These are phyloP conservation scores for Mustela lutreola DNA, from an alignment of 2,113 vertebrate genomes.

Conservation along the genomic window DNA sequence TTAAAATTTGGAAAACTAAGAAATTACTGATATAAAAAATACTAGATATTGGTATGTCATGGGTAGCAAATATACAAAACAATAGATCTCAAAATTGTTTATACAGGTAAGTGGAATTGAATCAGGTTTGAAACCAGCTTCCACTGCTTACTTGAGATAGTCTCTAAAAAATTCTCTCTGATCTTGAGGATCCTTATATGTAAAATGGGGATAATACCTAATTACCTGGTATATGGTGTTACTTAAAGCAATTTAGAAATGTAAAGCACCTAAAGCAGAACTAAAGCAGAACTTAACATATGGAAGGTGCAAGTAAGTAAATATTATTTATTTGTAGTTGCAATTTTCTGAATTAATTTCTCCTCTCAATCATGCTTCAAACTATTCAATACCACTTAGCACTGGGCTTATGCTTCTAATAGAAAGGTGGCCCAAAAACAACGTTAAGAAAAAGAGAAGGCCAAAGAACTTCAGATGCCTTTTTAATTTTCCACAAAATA, in stretches of 20 bases:
- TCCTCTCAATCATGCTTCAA: not conserved
- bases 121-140: not conserved
- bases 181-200: not conserved
- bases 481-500: constrained; percentile 3
- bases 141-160: not conserved
- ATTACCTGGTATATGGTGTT: not conserved
- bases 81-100: not conserved
- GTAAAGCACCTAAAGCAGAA: not conserved
- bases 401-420: not conserved
- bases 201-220: not conserved
- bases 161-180: not conserved
- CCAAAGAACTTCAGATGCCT: not conserved
- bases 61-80: not conserved
- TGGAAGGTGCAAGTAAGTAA: not conserved
- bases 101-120: not conserved
- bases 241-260: not conserved
- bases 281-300: not conserved
- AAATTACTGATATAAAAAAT: not conserved
- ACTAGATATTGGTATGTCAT: not conserved
- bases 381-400: not conserved
- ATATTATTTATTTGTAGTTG: not conserved
- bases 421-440: not conserved
- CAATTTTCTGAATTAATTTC: not conserved
- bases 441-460: not conserved
- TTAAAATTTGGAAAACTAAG: constrained; percentile 8